These are phyloP conservation scores for Diachasma alloeum DNA, from an alignment of 1,140 invertebrate species.

Conservation along the genomic window DNA sequence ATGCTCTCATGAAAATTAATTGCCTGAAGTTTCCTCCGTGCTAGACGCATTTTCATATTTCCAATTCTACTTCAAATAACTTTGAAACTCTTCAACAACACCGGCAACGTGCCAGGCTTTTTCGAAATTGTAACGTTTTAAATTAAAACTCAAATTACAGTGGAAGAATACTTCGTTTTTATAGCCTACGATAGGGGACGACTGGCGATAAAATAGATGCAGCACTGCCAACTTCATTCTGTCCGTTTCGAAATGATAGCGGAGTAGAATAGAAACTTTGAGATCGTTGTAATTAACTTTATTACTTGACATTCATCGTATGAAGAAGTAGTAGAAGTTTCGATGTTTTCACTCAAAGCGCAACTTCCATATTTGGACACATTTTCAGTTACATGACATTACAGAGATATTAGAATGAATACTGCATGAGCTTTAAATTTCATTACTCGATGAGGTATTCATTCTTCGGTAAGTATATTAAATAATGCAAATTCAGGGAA, in stretches of 20 bases:
- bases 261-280: neutral
- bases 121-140: neutral
- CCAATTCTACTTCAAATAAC: neutral
- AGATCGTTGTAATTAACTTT: neutral
- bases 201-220: neutral
- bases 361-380: neutral
- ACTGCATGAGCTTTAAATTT: neutral
- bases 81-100: neutral
- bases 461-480: neutral
- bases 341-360: neutral
- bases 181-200: neutral
- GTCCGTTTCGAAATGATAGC: no score
- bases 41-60: neutral
- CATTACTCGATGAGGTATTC: neutral
- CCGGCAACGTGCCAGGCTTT: neutral
- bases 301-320: neutral
- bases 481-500: conserved; percentile 1
- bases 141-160: neutral
- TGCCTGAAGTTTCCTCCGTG: neutral
- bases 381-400: neutral
- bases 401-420: neutral
- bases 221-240: neutral
- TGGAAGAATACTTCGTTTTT: neutral
- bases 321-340: neutral
- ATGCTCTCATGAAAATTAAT: neutral